phyloP scores from a whole-genome alignment of 2,113 vertebrate genomes.

The Benitochromis conjunctus region DNA sequence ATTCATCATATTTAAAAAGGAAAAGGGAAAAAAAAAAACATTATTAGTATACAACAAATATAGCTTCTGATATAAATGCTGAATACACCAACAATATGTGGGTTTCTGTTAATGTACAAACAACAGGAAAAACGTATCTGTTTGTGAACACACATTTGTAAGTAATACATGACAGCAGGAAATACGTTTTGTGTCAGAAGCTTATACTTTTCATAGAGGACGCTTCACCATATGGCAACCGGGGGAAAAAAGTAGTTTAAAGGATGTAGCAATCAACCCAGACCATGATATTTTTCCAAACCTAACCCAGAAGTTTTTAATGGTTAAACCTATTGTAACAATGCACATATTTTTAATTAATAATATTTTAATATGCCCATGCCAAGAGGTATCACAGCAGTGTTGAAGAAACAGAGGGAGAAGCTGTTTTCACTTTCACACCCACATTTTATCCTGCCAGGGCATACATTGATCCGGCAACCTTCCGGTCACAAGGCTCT shows the following conservation, averaged over 20 bases:
- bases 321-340: neutral
- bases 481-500: neutral
- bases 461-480: neutral
- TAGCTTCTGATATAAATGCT: neutral
- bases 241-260: neutral
- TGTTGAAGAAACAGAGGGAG: neutral
- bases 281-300: too few relatives aligned
- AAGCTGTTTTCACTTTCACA: neutral
- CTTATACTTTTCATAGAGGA: neutral
- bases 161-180: neutral
- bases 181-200: neutral
- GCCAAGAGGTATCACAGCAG: neutral
- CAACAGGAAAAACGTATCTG: neutral
- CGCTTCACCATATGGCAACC: neutral
- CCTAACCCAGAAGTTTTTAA: neutral
- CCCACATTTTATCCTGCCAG: neutral
- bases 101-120: neutral
- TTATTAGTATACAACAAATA: neutral
- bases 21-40: accelerated
- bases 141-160: neutral
- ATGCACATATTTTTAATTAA: neutral
- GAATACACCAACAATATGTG: neutral
- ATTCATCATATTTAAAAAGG: neutral
- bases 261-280: neutral
- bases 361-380: neutral